phyloP scores from a whole-genome alignment of 1,140 invertebrate species.

The Drosophila carrolli region DNA sequence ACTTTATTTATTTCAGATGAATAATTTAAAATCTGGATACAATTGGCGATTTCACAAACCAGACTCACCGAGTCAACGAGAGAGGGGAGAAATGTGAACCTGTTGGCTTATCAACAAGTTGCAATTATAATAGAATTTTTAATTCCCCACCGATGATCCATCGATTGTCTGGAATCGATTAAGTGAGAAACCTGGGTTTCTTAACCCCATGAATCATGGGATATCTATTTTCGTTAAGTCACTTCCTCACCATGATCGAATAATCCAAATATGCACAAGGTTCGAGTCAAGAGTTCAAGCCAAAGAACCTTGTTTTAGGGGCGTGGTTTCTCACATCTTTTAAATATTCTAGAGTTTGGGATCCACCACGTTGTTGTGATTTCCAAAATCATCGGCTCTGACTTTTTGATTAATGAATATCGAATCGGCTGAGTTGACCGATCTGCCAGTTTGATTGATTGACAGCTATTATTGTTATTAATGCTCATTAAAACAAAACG shows the following conservation, averaged over 20 bases:
- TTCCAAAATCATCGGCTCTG: conserved; percentile 31
- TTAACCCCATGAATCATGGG: conserved; percentile 27
- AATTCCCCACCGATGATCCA: conserved; percentile 14
- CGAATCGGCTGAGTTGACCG: conserved; percentile 24
- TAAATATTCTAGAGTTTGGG: conserved; percentile 16
- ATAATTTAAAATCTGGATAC: conserved; percentile 39
- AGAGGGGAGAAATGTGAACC: conserved; percentile 8
- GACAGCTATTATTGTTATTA: conserved; percentile 58
- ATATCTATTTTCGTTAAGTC: conserved; percentile 1
- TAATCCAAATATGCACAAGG: conserved; percentile 46
- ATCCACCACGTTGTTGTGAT: conserved; percentile 19
- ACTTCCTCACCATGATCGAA: conserved; percentile 41
- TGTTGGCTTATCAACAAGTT: conserved; percentile 46
- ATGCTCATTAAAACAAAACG: conserved; percentile 65
- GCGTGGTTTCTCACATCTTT: conserved; percentile 40
- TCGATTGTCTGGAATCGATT: conserved; percentile 2
- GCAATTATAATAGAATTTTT: conserved; percentile 31
- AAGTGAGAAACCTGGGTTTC: conserved; percentile 8
- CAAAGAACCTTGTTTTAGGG: conserved; percentile 31
- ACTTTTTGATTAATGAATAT: conserved; percentile 59
- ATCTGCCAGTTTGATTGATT: conserved; percentile 57
- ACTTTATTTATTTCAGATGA: conserved; percentile 41
- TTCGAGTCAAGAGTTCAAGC: conserved; percentile 37
- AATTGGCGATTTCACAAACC: conserved; percentile 23
- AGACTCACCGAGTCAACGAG: neutral